Evolutionary conservation across 2,888 invertebrate species (phyloP), one percentile per base, ranked within the genome.

Genomic region (Eretmocerus hayati): DNA sequence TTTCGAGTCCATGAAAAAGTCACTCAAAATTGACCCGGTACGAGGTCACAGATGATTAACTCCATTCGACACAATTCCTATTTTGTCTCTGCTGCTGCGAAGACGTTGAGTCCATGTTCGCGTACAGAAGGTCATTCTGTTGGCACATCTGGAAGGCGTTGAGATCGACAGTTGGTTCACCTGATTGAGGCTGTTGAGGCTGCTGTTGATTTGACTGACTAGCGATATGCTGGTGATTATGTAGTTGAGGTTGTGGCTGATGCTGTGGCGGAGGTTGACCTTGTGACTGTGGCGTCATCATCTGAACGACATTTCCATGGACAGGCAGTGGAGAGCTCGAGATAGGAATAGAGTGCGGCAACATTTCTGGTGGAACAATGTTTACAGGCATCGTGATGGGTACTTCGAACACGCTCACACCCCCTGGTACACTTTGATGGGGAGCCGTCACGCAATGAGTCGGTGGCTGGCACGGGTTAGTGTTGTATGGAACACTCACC

Each of bases 141-240:
- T 64, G 63, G 39, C 66, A 67, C 22, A 69, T 63, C 42, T 66
- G 65, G 40, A 66, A 69, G 21, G 62, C 47, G 35, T 67, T 64
- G 46, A 66, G 57, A 33, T 67, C 61, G 2, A 58, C 20, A 21
- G 58, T 52, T 15, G 58, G 58, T 21, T 58, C 58, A 19, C 60
- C 60, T 9, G 58, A 21, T 11, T 52, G 47, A 35, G 59, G 59
- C 11, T 58, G 22, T 11, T 52, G 47, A 35, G 59, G 59, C 15
- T 58, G 58, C 21, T 59, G 59, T 18, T 62, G 60, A 8, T 59
- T 56, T 5, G 54, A 48, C 5, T 57, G 61, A 21, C 61, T 62
- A 2, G 46, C 22, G 30, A 55, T 56, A n/a, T 58, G 52, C 19
- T 57, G 58, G 18, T 52, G 56, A 30, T 52, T 52, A n/a, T 55